Percentiles rank a stretch among this genome's conserved stretches.
Conservation (phyloP, 2,113 vertebrate genomes). For the Sebastes fasciatus region DNA sequence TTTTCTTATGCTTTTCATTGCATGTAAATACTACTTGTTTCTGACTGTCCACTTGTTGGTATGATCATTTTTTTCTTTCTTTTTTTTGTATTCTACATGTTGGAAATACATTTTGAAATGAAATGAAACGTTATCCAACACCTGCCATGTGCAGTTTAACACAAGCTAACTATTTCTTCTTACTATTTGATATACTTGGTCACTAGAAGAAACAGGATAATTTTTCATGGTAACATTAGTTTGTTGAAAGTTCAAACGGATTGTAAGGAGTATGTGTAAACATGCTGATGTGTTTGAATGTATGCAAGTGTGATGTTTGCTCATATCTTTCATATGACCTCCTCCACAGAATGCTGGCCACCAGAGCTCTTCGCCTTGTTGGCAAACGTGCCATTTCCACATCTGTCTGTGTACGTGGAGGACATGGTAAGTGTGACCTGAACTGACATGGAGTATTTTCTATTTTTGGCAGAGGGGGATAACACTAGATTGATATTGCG, state of each 20-base stretch:
- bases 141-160: neutral
- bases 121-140: neutral
- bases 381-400: conserved; percentile 92
- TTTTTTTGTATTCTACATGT: too few species aligned
- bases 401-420: conserved; percentile 87
- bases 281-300: neutral
- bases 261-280: neutral
- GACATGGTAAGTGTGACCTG: conserved; percentile 85
- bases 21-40: too few species aligned
- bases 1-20: too few species aligned
- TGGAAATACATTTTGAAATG: too few species aligned
- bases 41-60: too few species aligned
- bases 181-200: neutral
- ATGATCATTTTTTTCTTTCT: too few species aligned
- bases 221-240: neutral
- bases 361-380: conserved; percentile 87
- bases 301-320: neutral
- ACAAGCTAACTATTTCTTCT: neutral
- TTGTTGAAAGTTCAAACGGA: neutral
- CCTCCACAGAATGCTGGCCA: conserved; percentile 91
- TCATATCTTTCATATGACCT: neutral
- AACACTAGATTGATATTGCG: neutral
- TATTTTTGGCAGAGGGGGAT: neutral
- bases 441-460: neutral
- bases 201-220: neutral